A percentile compares a stretch with the other conserved stretches of the same genome.
phyloP scores from a whole-genome alignment of 53 echinoderm and acorn worm species.

The Patiria pectinifera region DNA sequence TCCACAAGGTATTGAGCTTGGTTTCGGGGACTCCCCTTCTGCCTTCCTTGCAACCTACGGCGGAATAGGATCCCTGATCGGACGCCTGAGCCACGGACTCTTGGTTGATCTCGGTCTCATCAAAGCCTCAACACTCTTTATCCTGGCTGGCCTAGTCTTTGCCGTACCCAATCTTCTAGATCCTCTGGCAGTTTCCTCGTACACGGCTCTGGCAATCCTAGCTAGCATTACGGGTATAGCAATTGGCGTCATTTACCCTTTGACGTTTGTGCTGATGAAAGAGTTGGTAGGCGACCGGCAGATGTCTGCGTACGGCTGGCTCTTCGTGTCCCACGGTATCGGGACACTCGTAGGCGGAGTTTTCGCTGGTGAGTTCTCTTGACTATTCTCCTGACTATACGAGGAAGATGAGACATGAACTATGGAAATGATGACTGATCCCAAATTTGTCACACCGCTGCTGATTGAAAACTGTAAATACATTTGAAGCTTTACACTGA shows the following conservation, averaged over 20 bases:
- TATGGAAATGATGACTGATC: too few species aligned
- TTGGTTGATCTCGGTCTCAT: conserved; percentile 20
- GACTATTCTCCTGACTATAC: too few species aligned
- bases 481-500: too few species aligned
- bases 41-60: conserved; percentile 33
- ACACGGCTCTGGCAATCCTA: not conserved
- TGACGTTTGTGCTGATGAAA: not conserved
- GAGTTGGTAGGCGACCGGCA: not conserved
- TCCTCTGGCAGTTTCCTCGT: conserved; percentile 13
- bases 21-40: not conserved
- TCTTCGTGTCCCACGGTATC: conserved; percentile 1
- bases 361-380: conserved; percentile 19
- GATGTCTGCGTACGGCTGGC: conserved; percentile 33
- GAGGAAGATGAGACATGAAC: too few species aligned
- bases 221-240: not conserved
- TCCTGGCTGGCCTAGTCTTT: not conserved
- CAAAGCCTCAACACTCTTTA: not conserved
- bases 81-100: conserved; percentile 29
- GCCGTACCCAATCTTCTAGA: conserved; percentile 9
- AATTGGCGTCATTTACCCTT: conserved; percentile 1
- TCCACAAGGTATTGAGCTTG: conserved; percentile 31
- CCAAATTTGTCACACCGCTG: too few species aligned
- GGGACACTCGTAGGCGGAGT: conserved; percentile 5
- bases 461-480: too few species aligned
- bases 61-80: conserved; percentile 4